These are phyloP conservation scores for Falco peregrinus DNA, from an alignment of 2,797 vertebrate species.

Conservation along the genomic window DNA sequence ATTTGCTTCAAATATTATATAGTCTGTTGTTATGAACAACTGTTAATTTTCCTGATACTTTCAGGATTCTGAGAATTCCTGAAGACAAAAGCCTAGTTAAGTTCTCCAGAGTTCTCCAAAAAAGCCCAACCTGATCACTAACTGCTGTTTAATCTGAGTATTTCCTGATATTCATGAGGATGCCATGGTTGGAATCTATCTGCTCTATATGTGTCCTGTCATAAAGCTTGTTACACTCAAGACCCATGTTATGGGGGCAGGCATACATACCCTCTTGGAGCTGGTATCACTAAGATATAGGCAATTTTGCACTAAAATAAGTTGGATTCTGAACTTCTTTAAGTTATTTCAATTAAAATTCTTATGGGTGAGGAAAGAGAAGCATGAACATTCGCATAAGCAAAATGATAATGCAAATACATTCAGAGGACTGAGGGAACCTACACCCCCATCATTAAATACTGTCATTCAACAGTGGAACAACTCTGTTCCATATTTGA, in stretches of 20 bases:
- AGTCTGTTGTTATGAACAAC: not conserved
- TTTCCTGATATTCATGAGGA: not conserved
- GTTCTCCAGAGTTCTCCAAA: not conserved
- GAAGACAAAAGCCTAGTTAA: not conserved
- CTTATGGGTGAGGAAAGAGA: not conserved
- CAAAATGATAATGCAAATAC: not conserved
- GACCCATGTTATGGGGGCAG: not conserved
- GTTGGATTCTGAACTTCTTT: not conserved
- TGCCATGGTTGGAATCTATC: not conserved
- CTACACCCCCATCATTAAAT: not conserved
- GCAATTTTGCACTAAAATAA: not conserved
- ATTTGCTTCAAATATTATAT: not conserved
- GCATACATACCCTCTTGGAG: not conserved
- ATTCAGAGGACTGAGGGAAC: not conserved
- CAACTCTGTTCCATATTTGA: not conserved
- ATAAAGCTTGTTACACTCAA: not conserved
- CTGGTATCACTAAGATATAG: not conserved
- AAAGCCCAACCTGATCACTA: not conserved
- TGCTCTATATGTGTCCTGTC: not conserved
- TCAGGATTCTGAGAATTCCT: not conserved
- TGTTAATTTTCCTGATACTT: not conserved
- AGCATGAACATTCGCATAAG: not conserved
- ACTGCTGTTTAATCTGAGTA: not conserved
- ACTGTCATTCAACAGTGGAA: not conserved
- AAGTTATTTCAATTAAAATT: not conserved